Conservation (phyloP, 2,113 vertebrate species). For the Marcusenius ussheri region DNA sequence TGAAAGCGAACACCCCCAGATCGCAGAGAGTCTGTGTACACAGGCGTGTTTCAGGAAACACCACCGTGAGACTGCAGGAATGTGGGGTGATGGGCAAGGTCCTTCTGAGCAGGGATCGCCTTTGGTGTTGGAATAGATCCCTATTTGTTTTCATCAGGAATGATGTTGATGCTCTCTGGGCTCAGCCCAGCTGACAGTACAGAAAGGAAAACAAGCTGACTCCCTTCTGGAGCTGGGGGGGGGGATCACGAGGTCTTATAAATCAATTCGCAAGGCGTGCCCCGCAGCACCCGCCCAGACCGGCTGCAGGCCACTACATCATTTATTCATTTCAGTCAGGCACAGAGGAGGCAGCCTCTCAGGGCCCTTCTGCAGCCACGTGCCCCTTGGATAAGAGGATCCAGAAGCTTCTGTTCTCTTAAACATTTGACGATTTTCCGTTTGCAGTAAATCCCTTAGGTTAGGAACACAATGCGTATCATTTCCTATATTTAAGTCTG, state of each 20-base stretch:
- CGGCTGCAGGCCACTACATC: neutral
- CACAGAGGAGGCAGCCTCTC: neutral
- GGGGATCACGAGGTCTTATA: neutral
- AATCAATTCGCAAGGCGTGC: neutral
- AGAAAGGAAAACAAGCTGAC: neutral
- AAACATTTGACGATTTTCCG: neutral
- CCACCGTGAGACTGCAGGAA: neutral
- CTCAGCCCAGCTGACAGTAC: neutral
- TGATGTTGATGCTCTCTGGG: neutral
- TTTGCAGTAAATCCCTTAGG: neutral
- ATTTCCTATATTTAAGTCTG: neutral
- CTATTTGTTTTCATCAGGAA: neutral
- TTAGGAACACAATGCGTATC: neutral
- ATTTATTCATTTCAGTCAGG: constrained; percentile 6
- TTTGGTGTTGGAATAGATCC: neutral
- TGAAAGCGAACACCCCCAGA: neutral
- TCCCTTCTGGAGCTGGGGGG: neutral
- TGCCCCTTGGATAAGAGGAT: neutral
- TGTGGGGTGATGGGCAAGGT: neutral
- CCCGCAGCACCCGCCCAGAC: neutral
- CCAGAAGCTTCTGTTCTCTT: neutral
- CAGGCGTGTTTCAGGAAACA: neutral
- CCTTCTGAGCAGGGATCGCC: neutral
- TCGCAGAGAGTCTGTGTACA: neutral
- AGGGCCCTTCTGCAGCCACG: neutral